Percentiles rank a stretch among this genome's conserved stretches.
These are phyloP conservation scores for Luscinia megarhynchos DNA, from an alignment of 2,797 vertebrate species.

Conservation along the genomic window DNA sequence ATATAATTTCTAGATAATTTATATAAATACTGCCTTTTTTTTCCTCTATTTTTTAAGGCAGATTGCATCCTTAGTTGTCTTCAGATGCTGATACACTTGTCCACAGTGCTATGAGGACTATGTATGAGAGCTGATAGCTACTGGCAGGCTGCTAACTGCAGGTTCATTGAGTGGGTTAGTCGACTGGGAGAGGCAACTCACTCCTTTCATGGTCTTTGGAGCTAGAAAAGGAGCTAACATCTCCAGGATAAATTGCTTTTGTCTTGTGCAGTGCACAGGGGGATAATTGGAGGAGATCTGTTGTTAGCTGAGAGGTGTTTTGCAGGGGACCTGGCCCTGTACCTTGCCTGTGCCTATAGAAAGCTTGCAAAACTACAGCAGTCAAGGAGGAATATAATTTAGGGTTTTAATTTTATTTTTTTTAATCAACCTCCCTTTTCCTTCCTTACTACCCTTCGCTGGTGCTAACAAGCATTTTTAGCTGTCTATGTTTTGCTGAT, in stretches of 20 bases:
- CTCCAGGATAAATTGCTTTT: neutral
- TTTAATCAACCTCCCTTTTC: neutral
- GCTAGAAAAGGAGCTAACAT: neutral
- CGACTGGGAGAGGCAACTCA: neutral
- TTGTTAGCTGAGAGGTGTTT: neutral
- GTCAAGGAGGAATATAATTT: neutral
- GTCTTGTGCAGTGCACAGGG: neutral
- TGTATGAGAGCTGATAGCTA: neutral
- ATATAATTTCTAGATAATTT: neutral
- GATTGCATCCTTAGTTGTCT: neutral
- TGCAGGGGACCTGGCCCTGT: fast-evolving
- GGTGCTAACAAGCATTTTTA: neutral
- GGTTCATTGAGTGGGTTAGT: neutral
- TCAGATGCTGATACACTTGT: neutral
- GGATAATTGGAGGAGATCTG: neutral
- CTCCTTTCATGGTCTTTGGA: neutral
- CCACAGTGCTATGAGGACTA: neutral
- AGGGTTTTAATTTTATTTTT: neutral
- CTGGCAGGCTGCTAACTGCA: neutral
- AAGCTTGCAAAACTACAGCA: neutral
- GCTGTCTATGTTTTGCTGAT: neutral
- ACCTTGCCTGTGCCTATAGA: neutral
- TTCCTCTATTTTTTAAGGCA: neutral
- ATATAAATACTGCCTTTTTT: neutral
- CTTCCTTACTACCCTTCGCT: neutral